Evolutionary conservation across 2,113 vertebrate species (phyloP), one percentile per base, ranked within the genome.

Genomic region (Cavia aperea): DNA sequence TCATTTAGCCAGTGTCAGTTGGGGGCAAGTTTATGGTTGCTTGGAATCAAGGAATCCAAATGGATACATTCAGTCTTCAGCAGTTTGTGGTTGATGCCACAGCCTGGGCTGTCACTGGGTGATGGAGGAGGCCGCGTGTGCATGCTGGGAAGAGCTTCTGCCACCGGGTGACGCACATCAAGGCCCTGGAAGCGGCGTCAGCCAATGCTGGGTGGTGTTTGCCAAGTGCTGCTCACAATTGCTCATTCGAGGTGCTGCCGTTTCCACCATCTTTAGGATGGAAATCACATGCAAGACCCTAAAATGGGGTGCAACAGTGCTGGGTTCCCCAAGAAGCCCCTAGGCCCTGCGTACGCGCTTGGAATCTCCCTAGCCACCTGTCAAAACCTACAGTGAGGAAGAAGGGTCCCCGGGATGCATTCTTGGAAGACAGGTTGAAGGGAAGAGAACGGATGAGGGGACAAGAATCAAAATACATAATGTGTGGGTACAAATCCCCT

Each of bases 1-100:
- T 77, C 54, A 16, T 66, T 91, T 70, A 65, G 82, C 49, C 86
- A 73, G 72, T 90, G 92, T 94, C 91, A 85, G 16, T 86, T 60
- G 18, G n/a, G 89, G 39, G 43, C 54, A 56, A 84, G 66, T 73
- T 95, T 51, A 78, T 24, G 23, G 26, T 83, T 73, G 14, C 23
- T 43, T 73, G 49, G 75, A 94, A 93, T 81, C 62, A 70, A 95
- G 70, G 86, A 87, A 92, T 92, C 89, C 79, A 81, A n/a, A 31
- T 43, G 75, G 89, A 39, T 49, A 72, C 31, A 23, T 79, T 63
- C 39, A 75, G 26, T 31, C 39, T 70, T 89, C 13, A 29, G 54
- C 36, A n/a, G 36, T 13, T 5, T 62, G 81, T 8, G 65, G 65
- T 68, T 75, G 49, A 51, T 58, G 36, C 49, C 60, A 54, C 16